These are phyloP conservation scores for Lithobates sylvaticus DNA, from an alignment of 2,797 vertebrate genomes.

Conservation along the genomic window DNA sequence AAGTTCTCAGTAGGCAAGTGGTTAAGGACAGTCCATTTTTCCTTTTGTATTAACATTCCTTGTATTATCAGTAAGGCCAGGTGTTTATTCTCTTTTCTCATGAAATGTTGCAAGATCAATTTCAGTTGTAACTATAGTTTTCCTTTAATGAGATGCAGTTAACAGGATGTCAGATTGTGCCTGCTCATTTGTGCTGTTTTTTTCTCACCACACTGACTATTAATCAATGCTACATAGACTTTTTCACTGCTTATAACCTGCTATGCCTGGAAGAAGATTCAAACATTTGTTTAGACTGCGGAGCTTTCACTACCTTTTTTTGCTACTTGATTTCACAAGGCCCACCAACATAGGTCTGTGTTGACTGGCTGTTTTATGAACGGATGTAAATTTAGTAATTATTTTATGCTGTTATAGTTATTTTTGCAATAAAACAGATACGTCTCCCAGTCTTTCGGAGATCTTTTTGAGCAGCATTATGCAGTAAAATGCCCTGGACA, in stretches of 20 bases:
- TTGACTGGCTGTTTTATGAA: constrained; percentile 2
- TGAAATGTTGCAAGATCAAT: no score
- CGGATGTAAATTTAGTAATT: constrained; percentile 4
- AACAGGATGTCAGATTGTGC: constrained; percentile 11
- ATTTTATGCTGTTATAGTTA: not conserved
- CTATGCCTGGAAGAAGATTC: not conserved
- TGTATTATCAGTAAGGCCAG: no score
- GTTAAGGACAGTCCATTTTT: no score
- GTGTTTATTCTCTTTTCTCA: no score
- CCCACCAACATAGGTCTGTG: constrained; percentile 10
- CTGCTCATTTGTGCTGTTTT: not conserved
- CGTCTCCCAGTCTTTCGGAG: not conserved
- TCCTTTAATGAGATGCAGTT: not conserved
- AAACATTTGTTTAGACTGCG: constrained; percentile 5
- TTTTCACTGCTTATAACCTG: not conserved
- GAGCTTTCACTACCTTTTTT: constrained; percentile 6
- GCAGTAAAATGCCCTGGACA: not conserved
- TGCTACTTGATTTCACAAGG: not conserved
- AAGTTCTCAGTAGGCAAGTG: no score
- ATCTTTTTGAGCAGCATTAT: not conserved
- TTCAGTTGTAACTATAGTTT: not conserved
- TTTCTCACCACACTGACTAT: not conserved
- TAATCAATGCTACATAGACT: constrained; percentile 14
- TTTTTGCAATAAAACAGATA: constrained; percentile 3
- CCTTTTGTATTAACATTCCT: no score